Base-by-base conservation (phyloP, 2,797 vertebrate species). In the Distichodus sexfasciatus region DNA sequence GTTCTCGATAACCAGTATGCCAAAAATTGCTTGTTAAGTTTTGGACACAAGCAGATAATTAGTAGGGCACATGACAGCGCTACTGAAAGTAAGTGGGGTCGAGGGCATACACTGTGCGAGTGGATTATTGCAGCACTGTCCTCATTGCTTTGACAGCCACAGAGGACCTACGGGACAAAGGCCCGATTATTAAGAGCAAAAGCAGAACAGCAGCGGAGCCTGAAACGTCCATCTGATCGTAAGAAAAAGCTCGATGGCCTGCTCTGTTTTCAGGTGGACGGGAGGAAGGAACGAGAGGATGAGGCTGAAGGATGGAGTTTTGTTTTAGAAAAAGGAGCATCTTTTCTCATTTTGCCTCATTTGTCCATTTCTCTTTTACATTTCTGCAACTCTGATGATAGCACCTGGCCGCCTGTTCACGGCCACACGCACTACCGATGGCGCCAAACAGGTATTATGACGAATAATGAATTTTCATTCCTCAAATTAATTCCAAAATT, bases 141-240 rank as follows among this genome's bases (percentile, higher is more conserved):
- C 60, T 58, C 62, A 63, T 60, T 66, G 46, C 62, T 74, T 44
- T 66, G 46, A 46, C 65, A 76, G 58, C 59, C n/a, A 64, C 8
- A 75, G 44, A 53, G 55, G 29, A n/a, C n/a, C n/a, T n/a, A 51
- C 31, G 72, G 44, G 70, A 79, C 66, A 78, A 77, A 72, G 43
- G 53, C 29, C 60, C 40, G 47, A 72, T 79, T 74, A 74, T 76
- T 48, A 44, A 21, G 51, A 60, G 53, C 59, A 57, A 58, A 71
- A 51, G 28, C 75, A 67, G 44, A 44, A 31, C 24, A 38, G 46
- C 29, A 38, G 51, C 8, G 10, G 54, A 48, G 48, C 53, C 36
- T 50, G n/a, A 14, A 69, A 57, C 51, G 28, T 65, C 24, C 41
- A 55, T 48, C 43, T 66, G 72, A 66, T 76, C 75, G 61, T 40